Conservation (phyloP, 23 tunicate species). For the Trididemnum clinides region DNA sequence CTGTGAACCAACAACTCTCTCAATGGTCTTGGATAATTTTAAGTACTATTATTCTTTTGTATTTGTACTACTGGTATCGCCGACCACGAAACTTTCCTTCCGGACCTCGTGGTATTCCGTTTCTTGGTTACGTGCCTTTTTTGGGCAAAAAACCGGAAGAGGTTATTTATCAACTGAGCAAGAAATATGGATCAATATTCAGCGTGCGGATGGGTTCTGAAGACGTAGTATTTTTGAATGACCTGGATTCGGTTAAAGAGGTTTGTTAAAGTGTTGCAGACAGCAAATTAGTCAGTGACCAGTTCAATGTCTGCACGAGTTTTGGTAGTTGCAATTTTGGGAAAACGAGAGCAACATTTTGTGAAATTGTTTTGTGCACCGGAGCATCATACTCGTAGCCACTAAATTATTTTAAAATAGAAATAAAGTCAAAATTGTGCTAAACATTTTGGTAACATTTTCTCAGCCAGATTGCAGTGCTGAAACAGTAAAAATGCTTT, state of each 20-base stretch:
- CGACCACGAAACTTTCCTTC: not conserved
- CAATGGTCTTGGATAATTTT: too few relatives aligned
- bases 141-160: not conserved
- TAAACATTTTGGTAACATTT: too few relatives aligned
- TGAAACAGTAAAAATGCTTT: too few relatives aligned
- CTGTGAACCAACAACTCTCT: too few relatives aligned
- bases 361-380: too few relatives aligned
- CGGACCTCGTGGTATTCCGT: slow-evolving; percentile 5
- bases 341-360: too few relatives aligned
- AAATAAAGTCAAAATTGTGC: too few relatives aligned
- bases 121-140: not conserved
- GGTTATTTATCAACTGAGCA: not conserved
- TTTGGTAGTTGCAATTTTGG: too few relatives aligned
- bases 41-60: not conserved
- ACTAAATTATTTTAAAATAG: too few relatives aligned
- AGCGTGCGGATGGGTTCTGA: not conserved
- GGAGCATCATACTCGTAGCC: too few relatives aligned
- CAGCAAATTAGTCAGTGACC: not conserved
- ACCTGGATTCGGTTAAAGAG: not conserved
- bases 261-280: not conserved
- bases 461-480: too few relatives aligned
- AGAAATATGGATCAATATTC: not conserved
- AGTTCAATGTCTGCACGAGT: not conserved
- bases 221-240: not conserved
- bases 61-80: not conserved